These are phyloP conservation scores for Catalaphyllia jardinei DNA, from an alignment of 64 coral and sea anemone species.

Conservation along the genomic window DNA sequence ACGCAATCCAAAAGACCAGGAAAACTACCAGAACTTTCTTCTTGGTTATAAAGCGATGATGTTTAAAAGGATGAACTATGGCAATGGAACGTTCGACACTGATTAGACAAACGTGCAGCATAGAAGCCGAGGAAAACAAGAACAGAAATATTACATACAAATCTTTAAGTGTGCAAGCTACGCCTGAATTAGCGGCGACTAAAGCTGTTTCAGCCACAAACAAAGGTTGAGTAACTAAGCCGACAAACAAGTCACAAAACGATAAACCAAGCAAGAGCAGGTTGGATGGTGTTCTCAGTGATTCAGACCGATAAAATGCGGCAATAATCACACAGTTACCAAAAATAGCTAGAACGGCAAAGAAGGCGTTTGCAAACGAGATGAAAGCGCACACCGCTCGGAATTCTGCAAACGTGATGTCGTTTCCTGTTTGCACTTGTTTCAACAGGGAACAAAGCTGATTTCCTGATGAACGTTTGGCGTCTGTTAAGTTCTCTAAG, in stretches of 20 bases:
- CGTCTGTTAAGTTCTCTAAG: neutral
- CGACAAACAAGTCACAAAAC: conserved; percentile 56
- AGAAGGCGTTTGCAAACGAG: conserved; percentile 4
- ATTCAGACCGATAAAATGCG: conserved; percentile 31
- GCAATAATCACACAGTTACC: conserved; percentile 45
- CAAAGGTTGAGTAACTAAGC: conserved; percentile 38
- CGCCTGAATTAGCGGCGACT: conserved; percentile 7
- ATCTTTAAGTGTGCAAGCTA: conserved; percentile 52
- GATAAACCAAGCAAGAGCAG: conserved; percentile 45
- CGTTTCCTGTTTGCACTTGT: conserved; percentile 20
- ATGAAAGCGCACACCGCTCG: conserved; percentile 28
- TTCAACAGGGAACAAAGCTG: conserved; percentile 15
- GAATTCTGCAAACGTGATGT: conserved; percentile 15
- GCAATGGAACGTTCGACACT: conserved; percentile 46
- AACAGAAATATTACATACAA: conserved; percentile 63
- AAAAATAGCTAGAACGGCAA: neutral
- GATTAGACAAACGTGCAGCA: conserved; percentile 45
- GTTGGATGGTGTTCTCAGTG: conserved; percentile 57
- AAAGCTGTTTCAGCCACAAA: conserved; percentile 25
- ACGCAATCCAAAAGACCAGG: conserved; percentile 40
- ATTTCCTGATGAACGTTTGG: neutral
- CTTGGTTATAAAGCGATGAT: conserved; percentile 30
- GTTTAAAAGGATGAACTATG: conserved; percentile 60
- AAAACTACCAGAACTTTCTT: neutral
- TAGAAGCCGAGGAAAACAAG: conserved; percentile 5